A percentile compares a stretch with the other conserved stretches of the same genome.
These are phyloP conservation scores for Plestiodon gilberti DNA, from an alignment of 2,113 vertebrate species.

Conservation along the genomic window DNA sequence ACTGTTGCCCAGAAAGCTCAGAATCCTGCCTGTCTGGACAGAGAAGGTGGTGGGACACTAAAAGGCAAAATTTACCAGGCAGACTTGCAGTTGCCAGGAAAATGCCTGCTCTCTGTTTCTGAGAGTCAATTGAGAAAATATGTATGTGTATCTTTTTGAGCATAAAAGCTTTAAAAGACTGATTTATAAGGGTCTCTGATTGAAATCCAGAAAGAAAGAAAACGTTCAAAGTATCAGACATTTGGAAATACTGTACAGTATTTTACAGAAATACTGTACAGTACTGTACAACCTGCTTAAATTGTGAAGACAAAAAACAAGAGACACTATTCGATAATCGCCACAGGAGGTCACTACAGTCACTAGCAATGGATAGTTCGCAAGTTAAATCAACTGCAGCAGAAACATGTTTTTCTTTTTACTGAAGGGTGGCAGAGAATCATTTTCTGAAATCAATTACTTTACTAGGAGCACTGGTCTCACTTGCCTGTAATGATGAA, in stretches of 20 bases:
- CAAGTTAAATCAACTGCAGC: background rate
- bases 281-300: too few relatives aligned
- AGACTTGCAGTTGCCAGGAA: background rate
- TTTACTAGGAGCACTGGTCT: background rate
- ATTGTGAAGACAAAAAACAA: background rate
- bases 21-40: background rate
- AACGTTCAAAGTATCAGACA: background rate
- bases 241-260: background rate
- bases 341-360: constrained; percentile 72
- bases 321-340: background rate
- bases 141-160: background rate
- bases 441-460: constrained; percentile 29
- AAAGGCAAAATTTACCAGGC: too few relatives aligned
- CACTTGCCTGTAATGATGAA: constrained; percentile 8
- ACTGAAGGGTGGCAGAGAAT: constrained; percentile 13
- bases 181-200: too few relatives aligned
- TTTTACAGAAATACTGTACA: too few relatives aligned
- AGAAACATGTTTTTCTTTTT: background rate
- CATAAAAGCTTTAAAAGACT: background rate
- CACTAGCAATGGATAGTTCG: constrained; percentile 50
- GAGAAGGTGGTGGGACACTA: too few relatives aligned
- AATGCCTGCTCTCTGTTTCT: background rate
- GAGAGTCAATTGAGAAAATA: background rate
- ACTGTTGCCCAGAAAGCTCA: background rate
- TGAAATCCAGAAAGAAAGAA: too few relatives aligned